Evolutionary conservation across 2,797 vertebrate species (phyloP), one percentile per base, ranked within the genome.

Genomic region (Acipenser oxyrinchus): DNA sequence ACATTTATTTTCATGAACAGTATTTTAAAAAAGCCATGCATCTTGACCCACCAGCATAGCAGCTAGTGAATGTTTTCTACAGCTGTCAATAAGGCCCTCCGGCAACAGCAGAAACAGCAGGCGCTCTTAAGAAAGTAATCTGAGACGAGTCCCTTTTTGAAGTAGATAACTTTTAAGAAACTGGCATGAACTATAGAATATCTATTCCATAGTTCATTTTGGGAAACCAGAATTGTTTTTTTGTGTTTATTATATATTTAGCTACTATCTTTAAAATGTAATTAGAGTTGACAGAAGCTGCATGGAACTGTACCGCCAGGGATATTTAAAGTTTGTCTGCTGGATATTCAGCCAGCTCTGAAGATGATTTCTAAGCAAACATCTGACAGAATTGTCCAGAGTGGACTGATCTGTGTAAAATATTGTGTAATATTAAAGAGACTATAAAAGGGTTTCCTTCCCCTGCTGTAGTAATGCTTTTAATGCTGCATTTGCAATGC

Each of bases 251-350:
- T 37, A 37, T 37, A 37, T 37, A 37, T 55, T n/a, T 48, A 53
- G 59, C 13, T 62, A 12, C 49, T 68, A 60, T 18, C 59, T 60
- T 37, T 66, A 69, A 69, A 71, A 72, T 72, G 63, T n/a, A 63
- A 74, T 79, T 71, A 72, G 67, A 71, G 15, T 57, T 49, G 2
- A 60, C 7, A 50, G 18, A 51, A 50, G 53, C 23, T 48, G 9
- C 9, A 55, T 10, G 52, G 52, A 55, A n/a, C 52, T 55, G 52
- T n/a, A 55, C 52, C 52, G 3, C 52, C 9, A 55, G 52, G 52
- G 52, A 55, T 55, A 55, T 55, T 55, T 5, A 55, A 55, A 2
- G 52, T 55, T 5, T 55, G n/a, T 55, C 9, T 55, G 9, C 52
- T 55, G 52, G 23, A 37, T 37, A 37, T 37, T 37, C 52, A 55